phyloP scores from a whole-genome alignment of 2,113 vertebrate species.

The Crotalus tigris region DNA sequence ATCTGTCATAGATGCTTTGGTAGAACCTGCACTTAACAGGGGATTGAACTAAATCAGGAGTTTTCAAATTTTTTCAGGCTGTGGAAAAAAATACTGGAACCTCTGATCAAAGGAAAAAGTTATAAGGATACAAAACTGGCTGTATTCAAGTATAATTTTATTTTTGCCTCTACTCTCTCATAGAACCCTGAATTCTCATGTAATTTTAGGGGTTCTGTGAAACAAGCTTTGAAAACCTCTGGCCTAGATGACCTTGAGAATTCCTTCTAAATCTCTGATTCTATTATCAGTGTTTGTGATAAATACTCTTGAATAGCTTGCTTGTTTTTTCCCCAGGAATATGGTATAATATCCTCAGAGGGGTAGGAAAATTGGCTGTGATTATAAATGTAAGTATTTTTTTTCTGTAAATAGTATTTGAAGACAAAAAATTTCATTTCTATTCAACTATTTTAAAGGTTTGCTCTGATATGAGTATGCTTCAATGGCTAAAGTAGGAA shows the following conservation, averaged over 20 bases:
- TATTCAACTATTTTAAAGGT: constrained; percentile 37
- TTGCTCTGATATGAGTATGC: background rate
- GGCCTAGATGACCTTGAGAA: background rate
- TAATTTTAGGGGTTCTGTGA: background rate
- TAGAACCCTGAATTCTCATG: background rate
- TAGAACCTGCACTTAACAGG: background rate
- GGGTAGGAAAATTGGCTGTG: constrained; percentile 93
- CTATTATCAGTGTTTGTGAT: background rate
- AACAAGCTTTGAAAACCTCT: background rate
- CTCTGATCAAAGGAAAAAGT: background rate
- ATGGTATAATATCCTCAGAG: constrained; percentile 97
- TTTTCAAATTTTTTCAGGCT: background rate
- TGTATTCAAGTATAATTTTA: background rate
- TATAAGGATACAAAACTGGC: background rate
- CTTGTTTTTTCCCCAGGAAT: constrained; percentile 77
- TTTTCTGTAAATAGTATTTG: constrained; percentile 13
- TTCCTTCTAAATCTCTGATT: background rate
- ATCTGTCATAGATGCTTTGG: background rate
- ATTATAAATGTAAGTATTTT: constrained; percentile 87
- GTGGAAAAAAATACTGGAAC: background rate
- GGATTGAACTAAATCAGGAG: background rate
- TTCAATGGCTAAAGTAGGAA: background rate
- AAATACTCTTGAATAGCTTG: constrained; percentile 2
- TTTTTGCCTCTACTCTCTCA: background rate
- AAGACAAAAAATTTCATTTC: constrained; percentile 32